phyloP scores from a whole-genome alignment of 2,888 invertebrate species.

The Drosophila flavopinicola region DNA sequence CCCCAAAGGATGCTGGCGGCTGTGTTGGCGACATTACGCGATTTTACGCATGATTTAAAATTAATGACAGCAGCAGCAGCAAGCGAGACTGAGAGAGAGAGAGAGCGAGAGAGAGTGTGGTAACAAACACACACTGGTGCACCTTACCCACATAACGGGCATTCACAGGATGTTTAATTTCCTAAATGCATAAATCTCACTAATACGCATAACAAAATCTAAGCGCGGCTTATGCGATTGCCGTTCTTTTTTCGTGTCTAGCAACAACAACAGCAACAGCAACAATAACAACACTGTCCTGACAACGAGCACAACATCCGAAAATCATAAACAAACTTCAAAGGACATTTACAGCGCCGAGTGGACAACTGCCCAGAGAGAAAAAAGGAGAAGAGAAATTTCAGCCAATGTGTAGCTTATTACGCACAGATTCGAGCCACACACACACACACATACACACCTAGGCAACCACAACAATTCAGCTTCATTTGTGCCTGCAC shows the following conservation, averaged over 20 bases:
- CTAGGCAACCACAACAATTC: constrained; percentile 70
- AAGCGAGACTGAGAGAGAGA: constrained; percentile 5
- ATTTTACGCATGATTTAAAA: constrained; percentile 81
- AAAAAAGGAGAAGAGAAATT: constrained; percentile 20
- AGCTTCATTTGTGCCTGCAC: constrained; percentile 71
- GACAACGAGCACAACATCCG: constrained; percentile 70
- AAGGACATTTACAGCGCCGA: constrained; percentile 69
- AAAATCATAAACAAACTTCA: constrained; percentile 83
- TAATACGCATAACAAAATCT: constrained; percentile 76
- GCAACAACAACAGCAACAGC: constrained; percentile 12
- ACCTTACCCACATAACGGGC: constrained; percentile 21
- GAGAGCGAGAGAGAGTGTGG: constrained; percentile 3
- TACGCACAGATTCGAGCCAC: constrained; percentile 56
- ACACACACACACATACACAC: constrained; percentile 20
- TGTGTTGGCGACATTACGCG: constrained; percentile 79
- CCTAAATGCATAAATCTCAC: constrained; percentile 83
- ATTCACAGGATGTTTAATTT: constrained; percentile 82
- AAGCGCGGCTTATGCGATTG: constrained; percentile 66
- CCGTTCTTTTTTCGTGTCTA: constrained; percentile 27
- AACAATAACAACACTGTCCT: constrained; percentile 47
- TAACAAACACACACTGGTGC: constrained; percentile 19
- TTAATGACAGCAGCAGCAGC: constrained; percentile 66
- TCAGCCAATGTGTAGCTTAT: constrained; percentile 60
- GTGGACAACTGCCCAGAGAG: constrained; percentile 47
- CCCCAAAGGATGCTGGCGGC: constrained; percentile 69